Evolutionary conservation across 2,888 invertebrate genomes (phyloP).

Genomic region (Acleris emargana): DNA sequence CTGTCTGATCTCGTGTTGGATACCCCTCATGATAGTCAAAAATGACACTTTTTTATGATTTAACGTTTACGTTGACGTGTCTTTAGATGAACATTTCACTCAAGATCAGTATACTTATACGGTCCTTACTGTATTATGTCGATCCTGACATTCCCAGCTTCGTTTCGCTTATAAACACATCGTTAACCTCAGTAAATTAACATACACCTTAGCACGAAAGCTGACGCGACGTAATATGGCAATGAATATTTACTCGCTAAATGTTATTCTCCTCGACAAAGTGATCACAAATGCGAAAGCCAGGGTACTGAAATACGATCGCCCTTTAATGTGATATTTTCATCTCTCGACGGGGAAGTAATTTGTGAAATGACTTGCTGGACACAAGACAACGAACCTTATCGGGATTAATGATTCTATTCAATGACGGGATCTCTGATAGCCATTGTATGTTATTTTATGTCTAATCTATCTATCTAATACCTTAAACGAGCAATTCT

Average conservation of each 20-base stretch:
- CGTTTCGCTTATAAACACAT: constrained; percentile 14
- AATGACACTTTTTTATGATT: too few species aligned
- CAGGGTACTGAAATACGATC: constrained; percentile 6
- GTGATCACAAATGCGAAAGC: constrained; percentile 19
- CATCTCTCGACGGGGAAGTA: constrained; percentile 12
- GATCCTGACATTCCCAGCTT: constrained; percentile 1
- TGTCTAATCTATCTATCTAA: constrained; percentile 5
- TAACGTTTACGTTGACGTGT: too few species aligned
- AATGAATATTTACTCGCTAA: constrained; percentile 27
- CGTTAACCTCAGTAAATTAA: constrained; percentile 23
- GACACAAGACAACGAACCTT: constrained; percentile 30
- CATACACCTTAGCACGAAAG: constrained; percentile 19
- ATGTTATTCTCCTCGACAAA: constrained; percentile 15
- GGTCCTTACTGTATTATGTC: neutral
- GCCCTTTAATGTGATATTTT: constrained; percentile 26
- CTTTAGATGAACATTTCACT: too few species aligned
- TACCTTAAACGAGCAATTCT: too few species aligned
- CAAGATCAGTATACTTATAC: too few species aligned
- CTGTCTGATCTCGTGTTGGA: too few species aligned
- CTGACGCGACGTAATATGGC: constrained; percentile 19
- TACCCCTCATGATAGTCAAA: too few species aligned
- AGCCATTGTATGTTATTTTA: constrained; percentile 11
- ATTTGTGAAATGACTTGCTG: constrained; percentile 33
- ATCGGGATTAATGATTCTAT: constrained; percentile 24
- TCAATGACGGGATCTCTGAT: constrained; percentile 1